These are phyloP conservation scores for Chymomyza caudatula DNA, from an alignment of 2,888 invertebrate genomes.

Conservation along the genomic window DNA sequence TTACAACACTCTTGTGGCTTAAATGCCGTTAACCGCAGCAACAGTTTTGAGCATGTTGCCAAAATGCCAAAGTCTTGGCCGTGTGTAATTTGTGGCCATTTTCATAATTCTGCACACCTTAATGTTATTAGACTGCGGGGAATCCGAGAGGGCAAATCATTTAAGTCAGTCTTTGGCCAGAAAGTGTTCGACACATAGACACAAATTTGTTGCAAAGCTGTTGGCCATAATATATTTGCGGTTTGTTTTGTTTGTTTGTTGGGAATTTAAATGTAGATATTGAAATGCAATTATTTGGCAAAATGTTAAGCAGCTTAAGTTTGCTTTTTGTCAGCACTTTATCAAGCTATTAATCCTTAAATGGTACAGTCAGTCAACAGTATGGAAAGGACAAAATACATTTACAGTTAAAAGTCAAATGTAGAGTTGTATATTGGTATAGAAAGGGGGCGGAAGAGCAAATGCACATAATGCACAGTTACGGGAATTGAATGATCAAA, in stretches of 20 bases:
- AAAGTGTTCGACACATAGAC: background rate
- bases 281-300: constrained; percentile 50
- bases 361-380: constrained; percentile 24
- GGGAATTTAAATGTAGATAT: background rate
- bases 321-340: background rate
- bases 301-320: constrained; percentile 36
- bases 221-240: background rate
- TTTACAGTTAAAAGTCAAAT: background rate
- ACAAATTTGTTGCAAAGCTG: background rate
- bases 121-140: constrained; percentile 56
- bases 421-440: too few species aligned
- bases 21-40: constrained; percentile 42
- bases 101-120: constrained; percentile 59
- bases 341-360: constrained; percentile 3
- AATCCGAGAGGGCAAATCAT: constrained; percentile 17
- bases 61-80: constrained; percentile 7
- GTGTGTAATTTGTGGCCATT: constrained; percentile 51
- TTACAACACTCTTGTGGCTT: constrained; percentile 55
- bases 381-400: background rate
- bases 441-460: too few species aligned
- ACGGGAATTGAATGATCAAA: too few species aligned
- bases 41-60: constrained; percentile 12
- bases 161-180: constrained; percentile 19
- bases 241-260: background rate
- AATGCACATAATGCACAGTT: too few species aligned